Base-by-base conservation (phyloP, 53 echinoderm and acorn worm species). In the Patiria pectinifera region DNA sequence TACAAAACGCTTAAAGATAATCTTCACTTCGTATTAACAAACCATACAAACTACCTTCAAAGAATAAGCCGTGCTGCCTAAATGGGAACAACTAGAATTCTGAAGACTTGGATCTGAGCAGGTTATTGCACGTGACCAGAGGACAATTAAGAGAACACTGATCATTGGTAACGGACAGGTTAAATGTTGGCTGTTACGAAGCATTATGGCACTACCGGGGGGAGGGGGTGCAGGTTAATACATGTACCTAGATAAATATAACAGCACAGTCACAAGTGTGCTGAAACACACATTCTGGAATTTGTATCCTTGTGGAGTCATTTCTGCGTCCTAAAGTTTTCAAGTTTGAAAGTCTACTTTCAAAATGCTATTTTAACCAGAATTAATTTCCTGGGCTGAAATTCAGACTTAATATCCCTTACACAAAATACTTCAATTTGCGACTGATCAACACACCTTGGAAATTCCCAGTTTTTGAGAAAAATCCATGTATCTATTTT, bases 1-100 rank as follows among this genome's bases (percentile, higher is more conserved):
- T 87, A 87, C 87, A 87, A 87, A 87, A 87, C 76, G 87, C 87
- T 87, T 87, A 2, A 66, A 87, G 60, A 78, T 78, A 26, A 87
- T 77, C 78, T 61, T 60, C 24, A 26, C 4, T 77, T 78, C 24
- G 4, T 63, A 4, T 84, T 66, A 35, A 26, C 43, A 63, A 84
- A 35, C 35, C 35, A 35, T 35, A 26, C 35, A 83, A 24, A 1
- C 45, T 44, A 84, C 63, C 44, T 62, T 63, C 66, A 66, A 35
- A 66, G 3, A n/a, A 11, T 84, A 26, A 84, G 69, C 84, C 24
- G 74, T 23, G 74, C 74, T 74, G 22, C 24, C 74, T 13, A 11
- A 45, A 44, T 14, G 13, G 11, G 9, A 3, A 4, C 11, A 45
- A 13, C 3, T 11, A 66, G 66, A 18, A 60, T 16, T 15, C 66